Conservation (phyloP, 2,113 vertebrate species). For the Mesocricetus auratus region DNA sequence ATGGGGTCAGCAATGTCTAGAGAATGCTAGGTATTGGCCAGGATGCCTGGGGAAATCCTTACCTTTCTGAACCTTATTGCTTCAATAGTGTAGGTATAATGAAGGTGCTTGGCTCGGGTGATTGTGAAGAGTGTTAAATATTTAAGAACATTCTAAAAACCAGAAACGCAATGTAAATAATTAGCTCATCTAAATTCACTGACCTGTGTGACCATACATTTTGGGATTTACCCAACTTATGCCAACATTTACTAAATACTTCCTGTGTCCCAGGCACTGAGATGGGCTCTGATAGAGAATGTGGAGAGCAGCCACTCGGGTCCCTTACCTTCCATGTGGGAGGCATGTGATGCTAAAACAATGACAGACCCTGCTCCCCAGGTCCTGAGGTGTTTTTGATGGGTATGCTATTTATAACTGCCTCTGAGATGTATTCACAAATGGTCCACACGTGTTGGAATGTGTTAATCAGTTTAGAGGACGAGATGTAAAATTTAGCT, state of each 20-base stretch:
- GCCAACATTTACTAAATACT: slow-evolving; percentile 28
- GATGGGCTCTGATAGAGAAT: not conserved
- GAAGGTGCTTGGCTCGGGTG: slow-evolving; percentile 20
- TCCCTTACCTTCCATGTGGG: not conserved
- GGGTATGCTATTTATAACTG: not conserved
- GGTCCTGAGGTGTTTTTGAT: not conserved
- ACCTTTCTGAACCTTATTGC: not conserved
- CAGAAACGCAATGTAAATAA: slow-evolving; percentile 2
- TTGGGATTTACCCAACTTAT: not conserved
- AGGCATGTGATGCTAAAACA: not conserved
- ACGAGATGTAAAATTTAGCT: not conserved
- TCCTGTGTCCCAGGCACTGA: not conserved
- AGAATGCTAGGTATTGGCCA: not conserved
- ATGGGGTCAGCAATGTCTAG: not conserved
- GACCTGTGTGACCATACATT: slow-evolving; percentile 2
- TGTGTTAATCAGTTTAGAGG: slow-evolving; percentile 44
- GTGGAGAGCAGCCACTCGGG: not conserved
- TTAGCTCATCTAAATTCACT: slow-evolving; percentile 26
- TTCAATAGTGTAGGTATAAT: not conserved
- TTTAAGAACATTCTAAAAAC: slow-evolving; percentile 19
- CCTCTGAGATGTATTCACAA: not conserved
- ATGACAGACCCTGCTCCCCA: not conserved
- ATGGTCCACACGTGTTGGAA: not conserved
- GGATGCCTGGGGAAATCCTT: not conserved
- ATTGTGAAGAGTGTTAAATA: not conserved